A percentile compares a stretch with the other conserved stretches of the same genome.
Evolutionary conservation across 2,113 vertebrate genomes (phyloP).

Genomic region (Channa argus): DNA sequence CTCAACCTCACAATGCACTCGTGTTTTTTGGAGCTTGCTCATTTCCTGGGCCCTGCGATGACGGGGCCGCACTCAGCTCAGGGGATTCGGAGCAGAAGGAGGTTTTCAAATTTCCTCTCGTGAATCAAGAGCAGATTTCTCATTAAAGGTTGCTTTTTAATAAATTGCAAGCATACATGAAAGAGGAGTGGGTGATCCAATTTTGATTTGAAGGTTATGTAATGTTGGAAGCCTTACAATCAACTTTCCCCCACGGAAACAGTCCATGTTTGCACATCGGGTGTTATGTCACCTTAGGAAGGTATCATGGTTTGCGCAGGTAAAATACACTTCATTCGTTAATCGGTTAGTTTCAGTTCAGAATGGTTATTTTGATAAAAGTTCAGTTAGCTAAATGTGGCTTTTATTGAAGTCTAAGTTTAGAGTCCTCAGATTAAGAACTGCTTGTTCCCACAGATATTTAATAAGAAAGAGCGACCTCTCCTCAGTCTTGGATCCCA

Average conservation of each 20-base stretch:
- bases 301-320: neutral
- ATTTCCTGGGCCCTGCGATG: slow-evolving; percentile 56
- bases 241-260: neutral
- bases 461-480: no score
- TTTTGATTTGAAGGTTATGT: slow-evolving; percentile 47
- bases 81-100: slow-evolving; percentile 64
- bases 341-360: no score
- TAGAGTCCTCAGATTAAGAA: no score
- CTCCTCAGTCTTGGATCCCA: no score
- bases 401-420: no score
- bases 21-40: neutral
- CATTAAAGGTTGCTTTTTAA: slow-evolving; percentile 72
- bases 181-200: slow-evolving; percentile 56
- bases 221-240: slow-evolving; percentile 36
- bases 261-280: slow-evolving; percentile 9
- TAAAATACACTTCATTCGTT: neutral
- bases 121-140: slow-evolving; percentile 66
- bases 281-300: slow-evolving; percentile 17
- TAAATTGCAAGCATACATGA: slow-evolving; percentile 54
- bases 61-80: slow-evolving; percentile 48
- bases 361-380: no score
- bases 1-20: slow-evolving; percentile 22
- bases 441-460: no score
- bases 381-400: no score
- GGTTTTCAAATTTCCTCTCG: slow-evolving; percentile 72